Conservation (phyloP, 2,113 vertebrate species). For the Brachyhypopomus gauderio region DNA sequence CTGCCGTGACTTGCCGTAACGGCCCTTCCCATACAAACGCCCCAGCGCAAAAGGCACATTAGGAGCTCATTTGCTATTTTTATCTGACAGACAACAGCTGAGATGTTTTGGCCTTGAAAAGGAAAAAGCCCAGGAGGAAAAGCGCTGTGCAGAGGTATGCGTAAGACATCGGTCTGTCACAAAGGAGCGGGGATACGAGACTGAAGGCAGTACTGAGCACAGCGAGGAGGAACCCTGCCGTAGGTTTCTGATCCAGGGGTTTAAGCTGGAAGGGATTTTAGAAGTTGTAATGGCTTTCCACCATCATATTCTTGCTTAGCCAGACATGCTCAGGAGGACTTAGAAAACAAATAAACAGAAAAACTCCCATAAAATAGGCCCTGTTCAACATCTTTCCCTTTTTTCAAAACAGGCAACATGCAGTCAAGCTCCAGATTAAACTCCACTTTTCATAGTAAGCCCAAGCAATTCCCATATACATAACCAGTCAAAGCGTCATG, state of each 20-base stretch:
- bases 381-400: too few relatives aligned
- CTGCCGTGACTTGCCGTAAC: slow-evolving; percentile 43
- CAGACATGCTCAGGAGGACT: slow-evolving; percentile 23
- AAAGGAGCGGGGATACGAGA: background rate
- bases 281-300: slow-evolving; percentile 36
- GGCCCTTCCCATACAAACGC: slow-evolving; percentile 55
- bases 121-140: slow-evolving; percentile 50
- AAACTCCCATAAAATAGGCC: background rate
- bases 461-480: background rate
- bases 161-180: slow-evolving; percentile 36
- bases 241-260: slow-evolving; percentile 31
- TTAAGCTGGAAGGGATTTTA: slow-evolving; percentile 33
- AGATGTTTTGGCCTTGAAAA: slow-evolving; percentile 56
- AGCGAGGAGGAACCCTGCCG: slow-evolving; percentile 27
- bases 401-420: background rate
- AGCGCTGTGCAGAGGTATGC: slow-evolving; percentile 41
- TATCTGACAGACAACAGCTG: slow-evolving; percentile 55
- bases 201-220: background rate
- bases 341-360: slow-evolving; percentile 8
- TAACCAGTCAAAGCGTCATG: background rate
- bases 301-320: slow-evolving; percentile 28
- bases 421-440: background rate
- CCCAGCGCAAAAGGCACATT: slow-evolving; percentile 50
- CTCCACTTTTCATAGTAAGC: background rate
- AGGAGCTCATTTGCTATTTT: slow-evolving; percentile 55